Base-by-base conservation (phyloP, 2,113 vertebrate genomes). In the Psephotus haematonotus region DNA sequence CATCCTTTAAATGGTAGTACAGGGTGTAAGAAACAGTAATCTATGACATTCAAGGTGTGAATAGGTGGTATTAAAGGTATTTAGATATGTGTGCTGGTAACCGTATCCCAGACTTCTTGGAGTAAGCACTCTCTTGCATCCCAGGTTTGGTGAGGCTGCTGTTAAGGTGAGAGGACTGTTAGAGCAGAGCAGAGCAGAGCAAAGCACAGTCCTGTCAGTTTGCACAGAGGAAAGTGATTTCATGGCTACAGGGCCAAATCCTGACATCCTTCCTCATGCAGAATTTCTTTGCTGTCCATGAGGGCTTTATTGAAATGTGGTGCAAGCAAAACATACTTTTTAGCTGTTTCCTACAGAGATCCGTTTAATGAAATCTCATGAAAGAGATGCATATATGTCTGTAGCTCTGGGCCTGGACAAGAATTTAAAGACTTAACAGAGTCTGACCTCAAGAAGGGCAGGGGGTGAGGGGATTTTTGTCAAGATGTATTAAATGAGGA, bases 321-420 rank as follows among this genome's bases (percentile, higher is more conserved):
- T 86, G 47, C 43, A 76, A 74, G n/a, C 1, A 8, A 82, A 92
- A 88, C 33, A 79, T 15, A 76, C 27, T 67, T 69, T 57, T 39
- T 79, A 80, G 87, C 81, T 60, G 29, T 90, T 97, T 97, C 57
- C 83, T 62, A 57, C 82, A 74, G 77, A 70, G 82, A 79, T 88
- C 72, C 35, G 19, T 65, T 77, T 92, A 67, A 84, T 79, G 43
- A 89, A 92, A 81, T 86, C 60, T 71, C 77, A 24, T 72, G 52
- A 92, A 96, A 96, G 80, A 90, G 63, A 31, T 68, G 11, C 37
- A 74, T 71, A 81, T 91, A 50, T 60, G 65, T 77, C 83, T 12
- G 4, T 81, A 43, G 44, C 39, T 70, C 25, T 86, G 28, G 35
- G 53, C 69, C 64, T 85, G 77, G 81, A 68, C 95, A 88, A 49